A percentile compares a stretch with the other conserved stretches of the same genome.
phyloP scores from a whole-genome alignment of 1,140 invertebrate genomes.

The Heterodera schachtii region DNA sequence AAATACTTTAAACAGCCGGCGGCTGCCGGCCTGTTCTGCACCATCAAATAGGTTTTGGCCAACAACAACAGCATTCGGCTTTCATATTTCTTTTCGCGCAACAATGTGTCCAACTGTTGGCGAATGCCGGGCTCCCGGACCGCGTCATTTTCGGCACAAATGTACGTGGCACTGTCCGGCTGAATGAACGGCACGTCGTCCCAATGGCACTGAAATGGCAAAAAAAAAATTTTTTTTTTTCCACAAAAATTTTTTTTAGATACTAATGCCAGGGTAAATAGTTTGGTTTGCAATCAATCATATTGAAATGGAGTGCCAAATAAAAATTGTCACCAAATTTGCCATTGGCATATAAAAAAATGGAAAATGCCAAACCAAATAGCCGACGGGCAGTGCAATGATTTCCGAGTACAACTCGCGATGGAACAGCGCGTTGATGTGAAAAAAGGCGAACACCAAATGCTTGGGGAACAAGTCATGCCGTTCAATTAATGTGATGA shows the following conservation, averaged over 20 bases:
- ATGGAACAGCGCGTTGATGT: conserved; percentile 46
- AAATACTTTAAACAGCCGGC: conserved; percentile 30
- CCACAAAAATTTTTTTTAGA: no score
- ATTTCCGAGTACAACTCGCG: conserved; percentile 36
- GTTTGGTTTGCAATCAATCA: no score
- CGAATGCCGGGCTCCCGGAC: conserved; percentile 18
- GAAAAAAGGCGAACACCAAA: conserved; percentile 48
- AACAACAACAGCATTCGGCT: conserved; percentile 44
- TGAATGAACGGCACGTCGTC: conserved; percentile 36
- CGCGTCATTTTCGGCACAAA: conserved; percentile 20
- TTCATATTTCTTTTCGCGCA: conserved; percentile 39
- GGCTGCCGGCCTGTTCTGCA: conserved; percentile 50
- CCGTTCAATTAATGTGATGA: conserved; percentile 42
- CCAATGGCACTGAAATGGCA: conserved; percentile 29
- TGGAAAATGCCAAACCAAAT: conserved; percentile 29
- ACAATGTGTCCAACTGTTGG: conserved; percentile 33
- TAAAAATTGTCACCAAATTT: no score
- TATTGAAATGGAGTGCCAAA: no score
- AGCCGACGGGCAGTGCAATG: conserved; percentile 34
- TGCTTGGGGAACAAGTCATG: conserved; percentile 46
- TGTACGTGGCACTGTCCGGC: conserved; percentile 30
- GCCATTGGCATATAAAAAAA: neutral
- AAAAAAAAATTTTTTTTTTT: neutral
- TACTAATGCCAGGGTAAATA: no score
- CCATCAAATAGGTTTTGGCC: conserved; percentile 52